phyloP scores from a whole-genome alignment of 2,797 vertebrate species.

The Ptychobarbus kaznakovi region DNA sequence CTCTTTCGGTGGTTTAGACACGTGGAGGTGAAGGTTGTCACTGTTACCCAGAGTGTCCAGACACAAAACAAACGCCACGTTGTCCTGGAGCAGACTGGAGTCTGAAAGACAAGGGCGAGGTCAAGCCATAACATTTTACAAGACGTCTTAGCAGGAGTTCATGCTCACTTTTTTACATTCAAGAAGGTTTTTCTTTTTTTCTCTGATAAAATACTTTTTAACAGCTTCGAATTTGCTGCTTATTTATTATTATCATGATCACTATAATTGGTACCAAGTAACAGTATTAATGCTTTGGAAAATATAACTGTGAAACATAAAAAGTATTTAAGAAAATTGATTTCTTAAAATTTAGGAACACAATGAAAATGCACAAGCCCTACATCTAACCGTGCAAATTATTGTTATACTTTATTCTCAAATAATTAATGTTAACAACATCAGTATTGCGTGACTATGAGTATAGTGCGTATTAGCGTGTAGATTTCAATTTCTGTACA shows the following conservation, averaged over 20 bases:
- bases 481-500: too few species aligned
- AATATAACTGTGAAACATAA: not conserved
- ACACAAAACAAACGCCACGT: conserved; percentile 96
- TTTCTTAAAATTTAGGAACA: not conserved
- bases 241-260: not conserved
- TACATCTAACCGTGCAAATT: too few species aligned
- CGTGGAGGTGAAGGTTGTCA: conserved; percentile 89
- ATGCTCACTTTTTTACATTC: not conserved
- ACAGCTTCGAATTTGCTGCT: not conserved
- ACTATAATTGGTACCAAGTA: not conserved
- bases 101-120: conserved; percentile 74
- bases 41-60: conserved; percentile 92
- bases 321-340: not conserved
- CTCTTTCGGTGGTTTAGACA: conserved; percentile 96
- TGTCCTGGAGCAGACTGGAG: conserved; percentile 97
- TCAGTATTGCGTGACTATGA: too few species aligned
- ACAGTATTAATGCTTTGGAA: not conserved
- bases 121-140: not conserved
- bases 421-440: too few species aligned
- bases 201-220: not conserved
- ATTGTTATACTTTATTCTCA: too few species aligned
- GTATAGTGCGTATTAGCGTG: too few species aligned
- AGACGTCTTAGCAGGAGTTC: not conserved
- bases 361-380: not conserved
- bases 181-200: not conserved